Evolutionary conservation across 2,113 vertebrate genomes (phyloP).

Genomic region (Ranitomeya variabilis): DNA sequence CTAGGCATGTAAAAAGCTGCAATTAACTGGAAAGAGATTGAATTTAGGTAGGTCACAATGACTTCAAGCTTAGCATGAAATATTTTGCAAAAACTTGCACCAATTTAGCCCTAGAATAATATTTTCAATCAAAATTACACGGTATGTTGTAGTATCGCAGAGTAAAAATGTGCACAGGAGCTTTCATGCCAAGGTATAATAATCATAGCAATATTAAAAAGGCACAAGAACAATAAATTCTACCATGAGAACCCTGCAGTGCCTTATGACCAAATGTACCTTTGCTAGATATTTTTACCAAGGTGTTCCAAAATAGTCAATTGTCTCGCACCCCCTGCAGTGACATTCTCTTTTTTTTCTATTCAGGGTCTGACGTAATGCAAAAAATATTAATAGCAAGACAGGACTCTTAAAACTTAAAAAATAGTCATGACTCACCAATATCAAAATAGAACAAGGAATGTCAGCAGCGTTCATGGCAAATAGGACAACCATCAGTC

Average conservation of each 20-base stretch:
- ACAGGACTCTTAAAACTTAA: not conserved
- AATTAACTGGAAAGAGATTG: too few species aligned
- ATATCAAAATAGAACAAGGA: not conserved
- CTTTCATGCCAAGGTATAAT: not conserved
- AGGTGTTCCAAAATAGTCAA: not conserved
- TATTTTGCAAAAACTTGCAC: not conserved
- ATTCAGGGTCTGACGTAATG: not conserved
- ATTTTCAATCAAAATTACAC: too few species aligned
- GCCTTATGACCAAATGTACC: not conserved
- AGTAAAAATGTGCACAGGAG: too few species aligned
- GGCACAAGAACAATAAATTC: not conserved
- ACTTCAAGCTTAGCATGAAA: not conserved
- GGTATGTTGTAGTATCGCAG: too few species aligned
- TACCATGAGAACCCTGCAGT: not conserved
- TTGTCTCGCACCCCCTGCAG: not conserved
- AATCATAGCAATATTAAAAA: not conserved
- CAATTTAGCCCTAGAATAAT: not conserved
- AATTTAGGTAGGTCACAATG: not conserved
- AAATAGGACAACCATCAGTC: slow-evolving; percentile 4
- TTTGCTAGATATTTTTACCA: not conserved
- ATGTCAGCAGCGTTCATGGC: not conserved
- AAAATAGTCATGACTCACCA: slow-evolving; percentile 4
- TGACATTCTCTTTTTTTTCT: not conserved
- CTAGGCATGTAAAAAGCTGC: not conserved
- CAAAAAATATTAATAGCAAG: not conserved